Evolutionary conservation across 2,113 vertebrate species (phyloP).

Genomic region (Platysternon megacephalum): DNA sequence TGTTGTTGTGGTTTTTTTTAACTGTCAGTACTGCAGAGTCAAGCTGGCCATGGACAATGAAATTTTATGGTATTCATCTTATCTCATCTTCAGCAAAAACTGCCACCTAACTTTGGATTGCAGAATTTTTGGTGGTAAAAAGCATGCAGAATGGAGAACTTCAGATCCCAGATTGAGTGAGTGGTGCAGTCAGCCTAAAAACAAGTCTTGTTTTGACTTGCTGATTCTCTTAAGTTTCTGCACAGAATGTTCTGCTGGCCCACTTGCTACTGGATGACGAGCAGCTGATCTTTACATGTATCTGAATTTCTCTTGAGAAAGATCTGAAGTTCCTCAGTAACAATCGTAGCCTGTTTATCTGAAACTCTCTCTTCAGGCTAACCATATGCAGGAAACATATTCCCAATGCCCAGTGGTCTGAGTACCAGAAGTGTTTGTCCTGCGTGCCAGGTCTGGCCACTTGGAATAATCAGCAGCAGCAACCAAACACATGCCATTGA

Average conservation of each 20-base stretch:
- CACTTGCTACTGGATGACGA: background rate
- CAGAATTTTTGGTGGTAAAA: background rate
- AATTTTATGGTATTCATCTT: background rate
- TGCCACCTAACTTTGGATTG: background rate
- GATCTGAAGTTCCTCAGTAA: background rate
- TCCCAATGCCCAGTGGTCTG: background rate
- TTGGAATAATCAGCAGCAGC: background rate
- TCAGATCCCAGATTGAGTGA: background rate
- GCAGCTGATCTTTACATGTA: background rate
- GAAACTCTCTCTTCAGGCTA: background rate
- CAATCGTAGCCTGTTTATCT: background rate
- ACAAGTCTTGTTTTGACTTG: background rate
- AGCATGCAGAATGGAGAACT: background rate
- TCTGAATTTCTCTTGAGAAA: background rate
- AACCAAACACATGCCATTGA: background rate
- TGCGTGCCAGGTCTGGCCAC: background rate
- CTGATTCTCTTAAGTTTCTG: background rate
- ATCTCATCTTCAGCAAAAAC: background rate
- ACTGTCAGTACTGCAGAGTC: conserved; percentile 18
- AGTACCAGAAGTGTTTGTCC: conserved; percentile 10
- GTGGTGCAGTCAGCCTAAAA: background rate
- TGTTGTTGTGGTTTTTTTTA: conserved; percentile 30
- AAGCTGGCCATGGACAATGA: background rate
- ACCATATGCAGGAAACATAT: background rate
- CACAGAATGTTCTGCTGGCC: background rate